Base-by-base conservation (phyloP, 53 echinoderm and acorn worm genomes). In the Pentamera pediparva region DNA sequence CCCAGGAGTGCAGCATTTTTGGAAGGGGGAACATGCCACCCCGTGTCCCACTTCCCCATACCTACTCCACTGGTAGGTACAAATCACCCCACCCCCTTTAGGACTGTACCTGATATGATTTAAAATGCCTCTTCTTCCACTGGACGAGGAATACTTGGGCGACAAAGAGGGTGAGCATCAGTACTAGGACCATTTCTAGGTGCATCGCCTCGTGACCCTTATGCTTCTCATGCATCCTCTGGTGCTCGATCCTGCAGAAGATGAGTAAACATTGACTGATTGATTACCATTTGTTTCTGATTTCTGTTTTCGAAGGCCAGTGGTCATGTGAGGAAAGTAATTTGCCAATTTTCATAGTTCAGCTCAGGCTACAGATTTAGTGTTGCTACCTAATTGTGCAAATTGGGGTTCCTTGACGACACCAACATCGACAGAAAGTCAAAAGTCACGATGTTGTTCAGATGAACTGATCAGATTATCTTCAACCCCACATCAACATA, bases 131-230 rank as follows among this genome's bases (percentile, higher is more conserved):
- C 60, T 88, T 82, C 59, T 95, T 95, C 95, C 95, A 95, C 39
- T 95, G 95, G 12, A 95, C 95, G 2, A 95, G 77, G 15, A 95
- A 39, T 29, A 95, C 74, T 70, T 91, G 96, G 21, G 96, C 96
- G 5, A 96, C 86, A 31, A 96, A 87, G 39, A 96, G 81, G 9
- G 88, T 91, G 18, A 88, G 70, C 27, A 96, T 79, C 11, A 96
- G 80, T 28, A 96, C 90, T 13, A 96, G 80, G 50, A 96, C 83
- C 96, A 96, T 96, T 70, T 96, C 96, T 10, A 91, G 83, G 56
- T 96, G 96, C 96, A 96, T 96, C 22, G 96, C 88, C 62, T 96
- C 96, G 56, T 96, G 96, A 35, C 96, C 96, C 74, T 91, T 91
- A 88, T 96, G 96, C 67, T 88, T 89, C 75, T 87, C 91, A 59